Base-by-base conservation (phyloP, 2,797 vertebrate species). In the Pseudocheirus occidentalis region DNA sequence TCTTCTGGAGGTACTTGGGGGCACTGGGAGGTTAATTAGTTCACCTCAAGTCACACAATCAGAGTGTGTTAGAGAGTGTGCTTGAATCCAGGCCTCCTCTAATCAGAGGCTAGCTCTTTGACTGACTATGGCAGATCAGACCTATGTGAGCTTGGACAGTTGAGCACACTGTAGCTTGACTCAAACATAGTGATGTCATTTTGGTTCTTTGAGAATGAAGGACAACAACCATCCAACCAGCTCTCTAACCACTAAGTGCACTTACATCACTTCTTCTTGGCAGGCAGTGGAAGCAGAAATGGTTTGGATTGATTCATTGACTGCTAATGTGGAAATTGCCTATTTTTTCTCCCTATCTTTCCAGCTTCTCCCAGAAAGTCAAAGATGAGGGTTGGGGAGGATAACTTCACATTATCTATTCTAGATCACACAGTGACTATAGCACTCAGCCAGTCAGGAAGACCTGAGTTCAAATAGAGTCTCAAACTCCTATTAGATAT, bases 1-100 rank as follows among this genome's bases (percentile, higher is more conserved):
- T 31, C 28, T 66, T 66, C 59, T n/a, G 31, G 31, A 66, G 4
- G n/a, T 66, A 34, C 3, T 66, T 14, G 31, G 93, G 93, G 73
- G 34, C 12, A 53, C 0, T 58, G 2, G 55, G 87, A 2, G 0
- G 31, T 31, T 27, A 95, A 95, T 5, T 1, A 40, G 0, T 57
- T 93, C 13, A 2, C 18, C 55, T 6, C n/a, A 89, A 52, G 1
- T 62, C n/a, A 94, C 55, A 29, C 24, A 66, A 29, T 91, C 40
- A 93, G 18, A 11, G 16, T 66, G 9, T 28, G 31, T 50, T 10
- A 21, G 93, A 93, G 11, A 16, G 54, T 57, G 7, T n/a, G 28
- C 87, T 94, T 52, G 58, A 27, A 91, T 28, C 13, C 55, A 46
- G 52, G 40, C 92, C 34, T 97, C 92, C 24, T 59, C 58, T 31